Evolutionary conservation across 2,797 vertebrate genomes (phyloP), one percentile per base, ranked within the genome.

Genomic region (Denticeps clupeoides): DNA sequence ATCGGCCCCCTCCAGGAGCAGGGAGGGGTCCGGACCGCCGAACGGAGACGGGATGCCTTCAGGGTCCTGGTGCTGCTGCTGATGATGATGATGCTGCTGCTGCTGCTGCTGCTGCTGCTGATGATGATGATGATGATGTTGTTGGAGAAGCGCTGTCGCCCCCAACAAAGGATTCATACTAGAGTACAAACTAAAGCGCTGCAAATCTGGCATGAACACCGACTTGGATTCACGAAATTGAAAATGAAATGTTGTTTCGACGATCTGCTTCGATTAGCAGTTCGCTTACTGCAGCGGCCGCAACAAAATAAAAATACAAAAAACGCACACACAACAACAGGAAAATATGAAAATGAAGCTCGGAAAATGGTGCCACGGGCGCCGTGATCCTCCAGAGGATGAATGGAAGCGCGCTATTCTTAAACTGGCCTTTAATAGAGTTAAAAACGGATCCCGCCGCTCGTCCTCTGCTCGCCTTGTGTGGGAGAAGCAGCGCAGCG

Each of bases 81-180:
- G 83, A 68, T 86, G 81, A 41, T 81, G 71, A 61, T 83, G 72
- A 67, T 74, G 51, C 64, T 55, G 43, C 31, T 63, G 56, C 45
- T 65, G 49, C 56, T 78, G 61, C 65, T 43, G 67, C 48, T 83
- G 75, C 64, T 73, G 67, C 18, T 38, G n/a, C n/a, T n/a, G n/a
- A n/a, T n/a, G n/a, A n/a, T n/a, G n/a, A n/a, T n/a, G n/a, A n/a
- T n/a, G n/a, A 25, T 57, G 69, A 56, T 87, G 82, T 59, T 84
- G 86, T 63, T 84, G 87, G 55, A 86, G 70, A 68, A 87, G 78
- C 65, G 87, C 71, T 62, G 80, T 86, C 55, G 80, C 82, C 57
- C 87, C 88, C 76, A 95, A 80, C 71, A 90, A 78, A 74, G 89
- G 89, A 84, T 93, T 92, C 92, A 95, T 95, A 67, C 82, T 85